Evolutionary conservation across 1,140 invertebrate species (phyloP).

Genomic region (Zaprionus ghesquierei): DNA sequence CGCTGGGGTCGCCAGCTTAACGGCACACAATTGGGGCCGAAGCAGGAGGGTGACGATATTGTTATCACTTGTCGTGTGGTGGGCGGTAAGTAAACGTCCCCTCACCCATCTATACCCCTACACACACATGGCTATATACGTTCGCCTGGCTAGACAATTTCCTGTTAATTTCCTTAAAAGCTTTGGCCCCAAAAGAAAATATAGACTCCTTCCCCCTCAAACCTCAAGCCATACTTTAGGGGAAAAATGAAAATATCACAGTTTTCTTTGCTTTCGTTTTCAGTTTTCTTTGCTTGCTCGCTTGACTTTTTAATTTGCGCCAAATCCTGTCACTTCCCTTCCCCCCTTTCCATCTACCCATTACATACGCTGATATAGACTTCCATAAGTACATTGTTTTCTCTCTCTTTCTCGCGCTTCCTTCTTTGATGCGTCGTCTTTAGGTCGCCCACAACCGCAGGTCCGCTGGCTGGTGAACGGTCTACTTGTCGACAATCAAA

Average conservation of each 20-base stretch:
- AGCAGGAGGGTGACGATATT: constrained; percentile 88
- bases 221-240: constrained; percentile 25
- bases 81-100: constrained; percentile 84
- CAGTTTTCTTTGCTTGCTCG: constrained; percentile 38
- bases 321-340: constrained; percentile 32
- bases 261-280: constrained; percentile 52
- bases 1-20: constrained; percentile 88
- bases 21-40: constrained; percentile 89
- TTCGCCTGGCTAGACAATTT: constrained; percentile 77
- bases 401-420: not conserved
- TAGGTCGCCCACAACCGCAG: constrained; percentile 86
- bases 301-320: constrained; percentile 79
- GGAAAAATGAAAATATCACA: constrained; percentile 76
- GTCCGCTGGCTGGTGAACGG: constrained; percentile 90
- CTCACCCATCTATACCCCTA: constrained; percentile 29
- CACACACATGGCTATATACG: constrained; percentile 60
- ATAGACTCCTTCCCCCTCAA: not conserved
- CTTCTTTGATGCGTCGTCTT: constrained; percentile 14
- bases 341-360: not conserved
- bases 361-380: constrained; percentile 8
- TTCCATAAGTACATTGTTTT: constrained; percentile 29
- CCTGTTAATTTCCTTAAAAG: constrained; percentile 82
- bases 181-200: constrained; percentile 62
- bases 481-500: constrained; percentile 89
- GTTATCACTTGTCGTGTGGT: constrained; percentile 85